Evolutionary conservation across 2,888 invertebrate species (phyloP).

Genomic region (Galerucella nymphaeae): DNA sequence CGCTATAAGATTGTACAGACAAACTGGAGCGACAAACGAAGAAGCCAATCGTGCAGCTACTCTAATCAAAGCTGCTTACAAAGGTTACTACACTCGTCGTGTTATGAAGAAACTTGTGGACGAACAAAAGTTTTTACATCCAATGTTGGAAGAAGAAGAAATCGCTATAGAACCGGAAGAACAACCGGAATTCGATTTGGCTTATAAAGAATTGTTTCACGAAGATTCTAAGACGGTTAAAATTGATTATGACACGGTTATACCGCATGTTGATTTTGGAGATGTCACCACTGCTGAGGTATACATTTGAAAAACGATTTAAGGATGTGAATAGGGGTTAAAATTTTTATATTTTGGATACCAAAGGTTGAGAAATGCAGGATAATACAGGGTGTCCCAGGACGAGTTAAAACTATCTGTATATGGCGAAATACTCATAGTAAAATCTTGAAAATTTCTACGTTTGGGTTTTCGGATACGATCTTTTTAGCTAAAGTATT

Average conservation of each 20-base stretch:
- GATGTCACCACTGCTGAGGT: slow-evolving; percentile 14
- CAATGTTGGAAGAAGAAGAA: slow-evolving; percentile 33
- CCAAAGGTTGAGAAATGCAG: background rate
- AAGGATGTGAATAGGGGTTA: background rate
- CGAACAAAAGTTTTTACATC: slow-evolving; percentile 28
- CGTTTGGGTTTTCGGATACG: too few relatives aligned
- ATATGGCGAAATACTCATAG: too few relatives aligned
- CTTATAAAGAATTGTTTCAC: background rate
- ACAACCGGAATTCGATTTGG: slow-evolving; percentile 9
- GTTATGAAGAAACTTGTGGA: slow-evolving; percentile 53
- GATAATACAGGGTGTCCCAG: too few relatives aligned
- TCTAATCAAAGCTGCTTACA: slow-evolving; percentile 63
- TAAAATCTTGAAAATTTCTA: too few relatives aligned
- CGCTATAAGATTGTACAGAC: slow-evolving; percentile 59
- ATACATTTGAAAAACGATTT: background rate
- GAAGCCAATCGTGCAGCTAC: slow-evolving; percentile 63
- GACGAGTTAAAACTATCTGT: too few relatives aligned
- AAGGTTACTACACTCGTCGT: slow-evolving; percentile 62
- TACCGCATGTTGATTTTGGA: slow-evolving; percentile 54
- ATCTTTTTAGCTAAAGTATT: too few relatives aligned
- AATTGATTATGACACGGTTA: slow-evolving; percentile 53
- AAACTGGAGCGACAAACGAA: slow-evolving; percentile 59
- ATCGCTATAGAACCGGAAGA: slow-evolving; percentile 14
- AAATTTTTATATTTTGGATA: background rate
- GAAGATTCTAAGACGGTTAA: slow-evolving; percentile 43